Base-by-base conservation (phyloP, 2,888 invertebrate species). In the Orthosia cruda region DNA sequence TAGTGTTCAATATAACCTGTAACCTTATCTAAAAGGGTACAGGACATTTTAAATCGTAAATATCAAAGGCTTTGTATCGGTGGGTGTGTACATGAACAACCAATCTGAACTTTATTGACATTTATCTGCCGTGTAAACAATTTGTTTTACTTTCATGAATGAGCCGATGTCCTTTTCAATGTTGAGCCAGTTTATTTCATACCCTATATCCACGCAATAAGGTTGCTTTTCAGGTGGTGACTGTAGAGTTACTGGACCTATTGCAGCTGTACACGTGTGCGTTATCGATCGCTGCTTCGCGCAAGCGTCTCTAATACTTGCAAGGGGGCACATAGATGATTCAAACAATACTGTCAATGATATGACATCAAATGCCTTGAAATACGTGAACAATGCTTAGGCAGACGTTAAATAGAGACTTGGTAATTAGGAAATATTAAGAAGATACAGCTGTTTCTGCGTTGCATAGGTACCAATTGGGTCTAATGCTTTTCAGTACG, bases 231-330 rank as follows among this genome's bases (percentile, higher is more conserved):
- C 52, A 57, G 23, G 23, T 77, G 58, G 62, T 32, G 16, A 47
- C 61, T 63, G 62, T 47, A 40, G 65, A 57, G 62, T 79, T 71
- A 68, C 80, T 47, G 65, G 84, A 80, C 84, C 81, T 86, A 84
- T 86, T 88, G 87, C 88, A 89, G 84, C 88, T 90, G 87, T 89
- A 84, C 83, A 86, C 87, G 74, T 79, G 65, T 63, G 65, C 50
- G 47, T 66, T 94, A 96, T 96, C 92, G 96, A 96, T 95, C 93
- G 90, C 78, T 75, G 73, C 82, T 84, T 83, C 95, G 96, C 96
- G 96, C 96, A 96, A 93, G 96, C 96, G 96, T 95, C 90, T 86
- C 61, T 71, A n/a, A 77, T 80, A 70, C 81, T 66, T 77, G 66
- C 54, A 74, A 66, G 57, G 69, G 40, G 71, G 66, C 54, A 57